phyloP scores from a whole-genome alignment of 2,888 invertebrate genomes.

The Lottia scabra region DNA sequence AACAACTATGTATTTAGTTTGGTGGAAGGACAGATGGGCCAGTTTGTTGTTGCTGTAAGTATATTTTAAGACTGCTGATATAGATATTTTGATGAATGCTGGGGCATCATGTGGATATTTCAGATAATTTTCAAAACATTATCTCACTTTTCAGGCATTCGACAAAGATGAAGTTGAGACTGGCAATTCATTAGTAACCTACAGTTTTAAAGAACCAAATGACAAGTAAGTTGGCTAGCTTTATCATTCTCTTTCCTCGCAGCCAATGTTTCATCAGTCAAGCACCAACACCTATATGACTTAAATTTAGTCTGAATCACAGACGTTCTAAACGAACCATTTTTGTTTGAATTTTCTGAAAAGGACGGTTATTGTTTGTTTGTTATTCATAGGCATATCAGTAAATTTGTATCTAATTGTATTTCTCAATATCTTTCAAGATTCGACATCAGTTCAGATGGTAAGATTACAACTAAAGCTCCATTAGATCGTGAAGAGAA shows the following conservation, averaged over 20 bases:
- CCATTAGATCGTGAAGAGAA: slow-evolving; percentile 47
- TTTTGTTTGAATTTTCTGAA: no score
- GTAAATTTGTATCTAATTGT: no score
- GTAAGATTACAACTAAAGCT: slow-evolving; percentile 42
- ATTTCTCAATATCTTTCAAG: slow-evolving; percentile 19
- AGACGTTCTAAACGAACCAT: no score
- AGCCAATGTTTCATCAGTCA: no score
- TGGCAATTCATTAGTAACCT: slow-evolving; percentile 27
- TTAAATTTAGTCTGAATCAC: no score
- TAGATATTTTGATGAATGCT: no score
- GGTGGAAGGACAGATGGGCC: neutral
- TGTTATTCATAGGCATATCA: no score
- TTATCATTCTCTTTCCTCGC: no score
- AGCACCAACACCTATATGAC: no score
- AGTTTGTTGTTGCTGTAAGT: slow-evolving; percentile 1
- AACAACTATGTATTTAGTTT: neutral
- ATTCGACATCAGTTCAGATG: slow-evolving; percentile 48
- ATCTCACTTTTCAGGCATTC: slow-evolving; percentile 32
- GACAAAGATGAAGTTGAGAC: slow-evolving; percentile 39
- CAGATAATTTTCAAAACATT: neutral
- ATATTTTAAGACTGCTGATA: neutral
- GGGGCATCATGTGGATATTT: no score
- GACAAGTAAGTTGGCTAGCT: neutral
- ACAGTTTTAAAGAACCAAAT: neutral
- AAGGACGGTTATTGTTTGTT: no score